phyloP scores from a whole-genome alignment of 2,888 invertebrate species.

The Acronicta alni region DNA sequence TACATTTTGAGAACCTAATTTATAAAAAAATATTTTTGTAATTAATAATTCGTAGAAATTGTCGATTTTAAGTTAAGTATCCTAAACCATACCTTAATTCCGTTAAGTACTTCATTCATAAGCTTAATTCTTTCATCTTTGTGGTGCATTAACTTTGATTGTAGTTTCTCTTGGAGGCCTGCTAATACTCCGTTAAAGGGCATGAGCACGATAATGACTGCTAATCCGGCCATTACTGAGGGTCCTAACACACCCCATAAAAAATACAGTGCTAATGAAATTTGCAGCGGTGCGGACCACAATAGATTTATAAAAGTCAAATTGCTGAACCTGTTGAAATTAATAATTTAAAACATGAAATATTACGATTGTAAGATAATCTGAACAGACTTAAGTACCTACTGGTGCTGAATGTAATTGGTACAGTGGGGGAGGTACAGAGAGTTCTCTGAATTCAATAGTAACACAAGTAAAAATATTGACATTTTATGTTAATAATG shows the following conservation, averaged over 20 bases:
- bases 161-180: constrained; percentile 91
- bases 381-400: background rate
- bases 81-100: constrained; percentile 91
- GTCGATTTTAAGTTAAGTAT: background rate
- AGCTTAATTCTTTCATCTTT: constrained; percentile 96
- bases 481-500: too few species aligned
- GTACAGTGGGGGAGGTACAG: too few species aligned
- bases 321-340: constrained; percentile 91
- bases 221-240: constrained; percentile 95
- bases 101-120: constrained; percentile 96
- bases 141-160: constrained; percentile 94
- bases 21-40: background rate
- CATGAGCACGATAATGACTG: constrained; percentile 95
- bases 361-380: background rate
- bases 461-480: too few species aligned
- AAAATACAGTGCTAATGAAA: constrained; percentile 93
- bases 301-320: constrained; percentile 93
- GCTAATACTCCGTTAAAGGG: constrained; percentile 94
- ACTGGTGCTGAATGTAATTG: too few species aligned
- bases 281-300: constrained; percentile 95
- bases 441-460: too few species aligned
- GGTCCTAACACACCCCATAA: constrained; percentile 93
- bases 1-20: constrained; percentile 93
- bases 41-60: background rate
- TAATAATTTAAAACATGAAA: background rate